Base-by-base conservation (phyloP, 2,113 vertebrate genomes). In the Motacilla tschutschensis region DNA sequence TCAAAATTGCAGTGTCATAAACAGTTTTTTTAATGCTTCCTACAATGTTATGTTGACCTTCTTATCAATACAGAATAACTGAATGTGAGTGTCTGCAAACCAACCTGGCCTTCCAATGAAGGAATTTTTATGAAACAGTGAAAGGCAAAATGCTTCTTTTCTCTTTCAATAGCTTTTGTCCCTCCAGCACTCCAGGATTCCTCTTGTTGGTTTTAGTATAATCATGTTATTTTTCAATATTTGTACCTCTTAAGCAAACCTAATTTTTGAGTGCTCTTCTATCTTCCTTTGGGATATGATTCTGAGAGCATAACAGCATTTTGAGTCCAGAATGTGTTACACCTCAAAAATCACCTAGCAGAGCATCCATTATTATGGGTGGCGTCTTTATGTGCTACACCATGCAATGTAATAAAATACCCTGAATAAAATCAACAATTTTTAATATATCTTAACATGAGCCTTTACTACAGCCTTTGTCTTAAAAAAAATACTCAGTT, bases 401-500 rank as follows among this genome's bases (percentile, higher is more conserved):
- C 3, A 1, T 84, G 12, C 21, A 66, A 8, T 14, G 9, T 26
- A 62, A 88, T 50, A 76, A 88, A 86, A 79, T 22, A 41, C 5
- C 22, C 8, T 38, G 26, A 71, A 70, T 11, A 62, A 3, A 65
- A 40, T 33, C 29, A 77, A 33, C 10, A 53, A 20, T 44, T 85
- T 85, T 85, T 81, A n/a, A 60, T 58, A 22, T 15, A 60, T 55
- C 40, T 85, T 69, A 63, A 76, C 1, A 5, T 59, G 65, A 79
- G 26, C 65, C 48, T 87, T 96, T 93, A 90, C 60, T 95, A 46
- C 74, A 92, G 58, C 38, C 89, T 96, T 92, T 95, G 93, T 95
- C 93, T 83, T 95, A 54, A 93, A 66, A 93, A 94, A 96, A 95
- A 90, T 91, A 87, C 40, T 83, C 48, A 60, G 57, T 95, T 97